Conservation (phyloP, 2,113 vertebrate species). For the Perca flavescens region DNA sequence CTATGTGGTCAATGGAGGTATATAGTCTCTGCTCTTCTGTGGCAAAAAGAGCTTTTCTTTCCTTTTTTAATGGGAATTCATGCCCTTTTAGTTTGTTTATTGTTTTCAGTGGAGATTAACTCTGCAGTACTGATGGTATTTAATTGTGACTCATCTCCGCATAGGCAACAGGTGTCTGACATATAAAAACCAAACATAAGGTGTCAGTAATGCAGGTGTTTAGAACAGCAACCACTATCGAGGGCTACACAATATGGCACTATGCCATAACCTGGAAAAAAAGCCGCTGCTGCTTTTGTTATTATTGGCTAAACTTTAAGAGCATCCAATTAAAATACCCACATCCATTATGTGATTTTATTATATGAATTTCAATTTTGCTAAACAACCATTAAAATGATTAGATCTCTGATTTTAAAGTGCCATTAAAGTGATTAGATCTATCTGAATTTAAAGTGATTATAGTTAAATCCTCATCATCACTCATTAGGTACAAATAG, state of each 20-base stretch:
- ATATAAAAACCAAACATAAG: conserved; percentile 47
- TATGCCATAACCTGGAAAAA: background rate
- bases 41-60: background rate
- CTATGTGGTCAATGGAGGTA: conserved; percentile 11
- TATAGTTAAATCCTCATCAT: too few species aligned
- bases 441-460: background rate
- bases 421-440: background rate
- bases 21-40: background rate
- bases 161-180: conserved; percentile 47
- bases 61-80: background rate
- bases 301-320: background rate
- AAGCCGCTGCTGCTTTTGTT: background rate
- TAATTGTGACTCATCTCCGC: conserved; percentile 23
- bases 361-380: background rate
- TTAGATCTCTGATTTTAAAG: background rate
- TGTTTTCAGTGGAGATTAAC: conserved; percentile 28
- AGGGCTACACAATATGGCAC: background rate
- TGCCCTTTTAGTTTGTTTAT: conserved; percentile 19
- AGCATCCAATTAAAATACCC: background rate
- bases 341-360: background rate
- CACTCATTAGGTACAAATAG: background rate
- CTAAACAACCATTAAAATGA: background rate
- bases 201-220: conserved; percentile 48
- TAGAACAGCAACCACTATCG: conserved; percentile 15
- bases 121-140: conserved; percentile 20